Base-by-base conservation (phyloP, 1,140 invertebrate genomes). In the Rhyacophila brunnea region DNA sequence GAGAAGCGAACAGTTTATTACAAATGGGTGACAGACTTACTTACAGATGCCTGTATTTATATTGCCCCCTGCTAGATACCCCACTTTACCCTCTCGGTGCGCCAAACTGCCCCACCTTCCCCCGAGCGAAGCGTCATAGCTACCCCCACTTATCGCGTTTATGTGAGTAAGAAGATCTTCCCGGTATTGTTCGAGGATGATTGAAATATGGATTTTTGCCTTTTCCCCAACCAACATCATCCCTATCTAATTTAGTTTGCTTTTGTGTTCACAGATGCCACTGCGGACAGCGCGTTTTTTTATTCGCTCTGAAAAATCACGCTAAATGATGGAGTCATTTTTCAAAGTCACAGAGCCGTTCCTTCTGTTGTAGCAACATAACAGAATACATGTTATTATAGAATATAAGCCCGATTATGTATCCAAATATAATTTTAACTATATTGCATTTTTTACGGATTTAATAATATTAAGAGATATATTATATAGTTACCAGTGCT, bases 181-280 rank as follows among this genome's bases (percentile, higher is more conserved):
- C 13, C 48, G 44, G 48, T 51, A 62, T 62, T 62, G 60, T 62
- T 58, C 60, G 44, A 46, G 56, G 51, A 55, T 63, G 61, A 63
- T 63, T 63, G 61, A 63, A 63, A 63, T 63, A 63, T 63, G 61
- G 56, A 58, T 63, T 63, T 63, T 63, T 62, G 43, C 23, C 57
- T 52, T 44, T 14, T 28, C 19, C 28, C 38, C 40, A 20, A 40
- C 51, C 36, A 43, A 43, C 51, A 40, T 15, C 42, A 11, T 46
- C 20, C n/a, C 11, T 13, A 45, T 7, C 45, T 60, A 60, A 60
- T 60, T 60, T 52, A 35, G 40, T 59, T 59, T 44, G 9, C 46
- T 20, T 51, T 60, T 56, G 43, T 56, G 45, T 17, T n/a, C 47
- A 43, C 14, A 50, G 46, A 58, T 32, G 55, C 18, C 47, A 28